Conservation (phyloP, 2,797 vertebrate genomes). For the Halcyon leucocephala region DNA sequence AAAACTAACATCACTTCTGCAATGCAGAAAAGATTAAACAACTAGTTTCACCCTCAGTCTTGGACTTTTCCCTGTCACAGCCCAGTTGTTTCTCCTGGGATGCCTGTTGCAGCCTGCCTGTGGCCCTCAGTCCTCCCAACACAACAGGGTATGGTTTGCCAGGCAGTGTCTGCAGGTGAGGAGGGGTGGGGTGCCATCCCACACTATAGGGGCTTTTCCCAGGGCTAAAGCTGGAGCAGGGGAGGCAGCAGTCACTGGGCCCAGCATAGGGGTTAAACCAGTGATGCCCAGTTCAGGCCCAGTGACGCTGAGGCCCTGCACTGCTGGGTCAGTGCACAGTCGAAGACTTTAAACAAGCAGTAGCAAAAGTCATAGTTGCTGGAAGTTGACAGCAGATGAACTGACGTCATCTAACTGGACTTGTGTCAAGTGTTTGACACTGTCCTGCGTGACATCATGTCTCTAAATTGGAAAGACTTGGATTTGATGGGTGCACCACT, state of each 20-base stretch:
- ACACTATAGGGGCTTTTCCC: neutral
- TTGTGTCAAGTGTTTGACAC: too few relatives aligned
- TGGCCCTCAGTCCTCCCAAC: neutral
- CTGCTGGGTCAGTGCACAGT: rapidly evolving
- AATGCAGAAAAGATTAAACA: neutral
- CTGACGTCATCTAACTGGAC: too few relatives aligned
- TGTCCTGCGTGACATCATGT: too few relatives aligned
- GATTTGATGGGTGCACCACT: too few relatives aligned
- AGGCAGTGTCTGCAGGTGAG: too few relatives aligned
- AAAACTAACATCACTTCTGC: neutral
- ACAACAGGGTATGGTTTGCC: neutral
- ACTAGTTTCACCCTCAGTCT: neutral
- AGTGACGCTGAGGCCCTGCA: neutral
- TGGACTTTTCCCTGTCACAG: neutral
- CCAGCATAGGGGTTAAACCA: neutral
- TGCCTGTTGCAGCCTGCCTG: neutral
- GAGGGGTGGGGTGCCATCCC: neutral
- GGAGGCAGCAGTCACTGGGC: neutral
- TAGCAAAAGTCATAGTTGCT: too few relatives aligned
- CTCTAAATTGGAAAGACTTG: too few relatives aligned
- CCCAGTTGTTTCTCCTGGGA: neutral
- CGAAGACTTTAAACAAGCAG: too few relatives aligned
- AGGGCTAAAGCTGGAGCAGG: neutral
- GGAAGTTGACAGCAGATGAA: too few relatives aligned
- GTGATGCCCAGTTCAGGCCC: rapidly evolving